Evolutionary conservation across 2,888 invertebrate genomes (phyloP), one percentile per base, ranked within the genome.

Genomic region (Cryptocheilus praepositus): DNA sequence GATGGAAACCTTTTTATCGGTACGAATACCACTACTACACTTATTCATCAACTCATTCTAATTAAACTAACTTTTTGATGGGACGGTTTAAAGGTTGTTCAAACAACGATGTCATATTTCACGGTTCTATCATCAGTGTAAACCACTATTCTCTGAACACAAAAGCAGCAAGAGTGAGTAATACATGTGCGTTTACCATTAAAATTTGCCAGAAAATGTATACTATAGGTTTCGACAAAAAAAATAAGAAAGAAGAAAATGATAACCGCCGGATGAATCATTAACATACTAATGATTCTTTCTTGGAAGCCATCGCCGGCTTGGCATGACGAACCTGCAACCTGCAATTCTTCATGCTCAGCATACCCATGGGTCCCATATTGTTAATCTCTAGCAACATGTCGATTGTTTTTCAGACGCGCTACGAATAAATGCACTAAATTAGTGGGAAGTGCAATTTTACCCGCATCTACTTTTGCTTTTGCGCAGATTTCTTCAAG

Each of bases 331-430:
- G 98, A 86, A 98, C 98, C 90, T 98, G 98, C 86, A 99, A 92
- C 79, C 71, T 99, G 93, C 52, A 98, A 96, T 88, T 98, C 98
- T 83, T 94, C 94, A 90, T 98, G 97, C 89, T 98, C 88, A 99
- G 91, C 98, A 99, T 98, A 90, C 98, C 98, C 84, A 99, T 92
- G 83, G 99, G 91, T 89, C 99, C 99, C 5, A 98, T 96, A 90
- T 99, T 99, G 90, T 99, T 98, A 87, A 99, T 99, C 90, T 99
- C 99, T 85, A 99, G 90, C 90, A 99, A 92, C 99, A 99, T 99
- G 85, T 99, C 99, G 79, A 99, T 99, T 81, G 99, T 98, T 90
- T 99, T 99, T 68, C 98, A 98, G 82, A 98, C 98, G 84, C 97
- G 91, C 71, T 95, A 93, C 45, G 96, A 93, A 90, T 98, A 96